Conservation (phyloP, 1,140 invertebrate genomes). For the Phymastichus coffea region DNA sequence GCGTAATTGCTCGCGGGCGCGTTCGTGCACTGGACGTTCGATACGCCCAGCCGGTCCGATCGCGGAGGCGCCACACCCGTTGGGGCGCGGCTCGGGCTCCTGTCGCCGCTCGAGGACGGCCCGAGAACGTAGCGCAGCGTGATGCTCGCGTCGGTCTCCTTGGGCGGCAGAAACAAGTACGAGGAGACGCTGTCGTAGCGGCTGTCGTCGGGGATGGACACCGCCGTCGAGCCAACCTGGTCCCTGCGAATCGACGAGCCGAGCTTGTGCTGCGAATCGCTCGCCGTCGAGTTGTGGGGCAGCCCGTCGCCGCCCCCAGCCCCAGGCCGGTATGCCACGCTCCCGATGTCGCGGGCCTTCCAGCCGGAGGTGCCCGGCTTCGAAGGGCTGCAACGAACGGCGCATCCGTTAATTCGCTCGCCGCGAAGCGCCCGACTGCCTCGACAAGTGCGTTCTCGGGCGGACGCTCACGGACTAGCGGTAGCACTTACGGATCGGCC, state of each 20-base stretch:
- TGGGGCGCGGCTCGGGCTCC: too few species aligned
- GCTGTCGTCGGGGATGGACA: too few species aligned
- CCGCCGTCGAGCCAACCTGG: background rate
- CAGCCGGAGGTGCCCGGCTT: background rate
- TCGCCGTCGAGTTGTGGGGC: background rate
- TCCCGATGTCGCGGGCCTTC: background rate
- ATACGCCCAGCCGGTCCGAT: too few species aligned
- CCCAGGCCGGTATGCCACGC: background rate
- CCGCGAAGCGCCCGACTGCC: too few species aligned
- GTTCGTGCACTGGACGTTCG: too few species aligned
- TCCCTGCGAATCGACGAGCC: background rate
- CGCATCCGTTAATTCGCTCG: too few species aligned
- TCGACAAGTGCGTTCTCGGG: too few species aligned
- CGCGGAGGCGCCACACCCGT: too few species aligned
- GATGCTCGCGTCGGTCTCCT: background rate
- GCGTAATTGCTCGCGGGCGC: conserved; percentile 26
- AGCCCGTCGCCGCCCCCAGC: background rate
- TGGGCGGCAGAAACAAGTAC: conserved; percentile 15
- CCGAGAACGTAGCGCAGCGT: background rate
- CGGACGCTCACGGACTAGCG: too few species aligned
- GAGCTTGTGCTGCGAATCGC: background rate
- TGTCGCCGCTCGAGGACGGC: background rate
- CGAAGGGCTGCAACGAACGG: conserved; percentile 1
- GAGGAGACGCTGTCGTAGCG: too few species aligned
- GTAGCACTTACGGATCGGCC: conserved; percentile 4